Base-by-base conservation (phyloP, 1,140 invertebrate species). In the Acromyrmex charruanus region DNA sequence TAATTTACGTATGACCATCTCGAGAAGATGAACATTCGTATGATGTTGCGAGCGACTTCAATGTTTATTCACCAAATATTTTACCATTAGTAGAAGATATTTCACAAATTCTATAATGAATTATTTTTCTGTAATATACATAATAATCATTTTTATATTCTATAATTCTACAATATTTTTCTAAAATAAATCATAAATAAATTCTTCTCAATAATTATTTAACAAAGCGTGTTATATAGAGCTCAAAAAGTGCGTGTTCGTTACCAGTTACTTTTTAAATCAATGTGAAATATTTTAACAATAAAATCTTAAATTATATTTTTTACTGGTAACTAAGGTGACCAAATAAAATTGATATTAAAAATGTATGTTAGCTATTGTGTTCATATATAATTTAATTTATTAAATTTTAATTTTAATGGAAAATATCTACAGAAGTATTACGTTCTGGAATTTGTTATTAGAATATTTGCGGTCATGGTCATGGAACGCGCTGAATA, bases 1-100 rank as follows among this genome's bases (percentile, higher is more conserved):
- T 53, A 59, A 81, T 81, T 71, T 81, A 49, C 79, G 71, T 71
- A 71, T 16, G 10, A 21, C 10, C 21, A 51, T 44, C 10, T 58
- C 51, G 53, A 69, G 35, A 71, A 81, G 49, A 71, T 69, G 16
- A 81, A 81, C 10, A 28, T n/a, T 9, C 49, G 31, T 51, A 39
- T 58, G 49, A 39, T 71, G 21, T 58, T 5, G 21, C 65, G 49
- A 80, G n/a, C 39, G 18, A 1, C 4, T 25, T 28, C 44, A 14
- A 16, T 77, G 5, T 39, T 80, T 39, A 4, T 35, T 12, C 25
- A 25, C 16, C n/a, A 21, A 18, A 25, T n/a, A 21, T 66, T 1
- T 31, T 49, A 66, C 4, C n/a, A 68, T 55, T 21, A 44, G 14
- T 61, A 16, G 12, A 31, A 69, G 5, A 18, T 39, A 55, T 69